Percentiles rank a stretch among this genome's conserved stretches.
Conservation (phyloP, 2,797 vertebrate genomes). For the Coracias cyanogaster region DNA sequence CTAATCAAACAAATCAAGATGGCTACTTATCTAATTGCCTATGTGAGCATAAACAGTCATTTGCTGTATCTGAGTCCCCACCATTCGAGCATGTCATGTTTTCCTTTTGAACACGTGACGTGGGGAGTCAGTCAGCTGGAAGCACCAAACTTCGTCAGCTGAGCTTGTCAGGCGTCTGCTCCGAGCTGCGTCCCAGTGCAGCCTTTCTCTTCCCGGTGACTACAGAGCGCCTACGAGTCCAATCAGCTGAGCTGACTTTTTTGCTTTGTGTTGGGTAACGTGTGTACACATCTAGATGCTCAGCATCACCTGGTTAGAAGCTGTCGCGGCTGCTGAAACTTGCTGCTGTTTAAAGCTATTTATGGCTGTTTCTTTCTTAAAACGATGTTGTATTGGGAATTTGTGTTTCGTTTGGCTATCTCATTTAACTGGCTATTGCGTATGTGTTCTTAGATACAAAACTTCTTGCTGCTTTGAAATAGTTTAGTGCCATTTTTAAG, state of each 20-base stretch:
- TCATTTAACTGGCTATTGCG: neutral
- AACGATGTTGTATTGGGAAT: neutral
- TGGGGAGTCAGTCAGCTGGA: constrained; percentile 10
- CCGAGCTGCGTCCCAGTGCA: neutral
- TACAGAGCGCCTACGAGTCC: neutral
- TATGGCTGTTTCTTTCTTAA: neutral
- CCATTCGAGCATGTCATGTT: neutral
- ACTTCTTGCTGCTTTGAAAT: neutral
- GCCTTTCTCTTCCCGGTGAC: neutral
- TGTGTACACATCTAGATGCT: neutral
- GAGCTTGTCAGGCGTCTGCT: neutral
- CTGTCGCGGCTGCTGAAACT: neutral
- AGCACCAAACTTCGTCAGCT: neutral
- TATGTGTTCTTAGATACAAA: neutral
- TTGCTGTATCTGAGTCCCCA: constrained; percentile 12
- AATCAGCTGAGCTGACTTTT: neutral
- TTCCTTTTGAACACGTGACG: neutral
- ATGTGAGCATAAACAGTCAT: constrained; percentile 21
- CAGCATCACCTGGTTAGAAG: neutral
- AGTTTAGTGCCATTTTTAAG: neutral
- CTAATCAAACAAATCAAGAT: constrained; percentile 32
- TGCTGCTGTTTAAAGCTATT: neutral
- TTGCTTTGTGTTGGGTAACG: neutral
- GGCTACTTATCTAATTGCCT: constrained; percentile 33
- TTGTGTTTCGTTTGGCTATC: neutral